Percentiles rank a stretch among this genome's conserved stretches.
These are phyloP conservation scores for Zaprionus lineosus DNA, from an alignment of 2,888 invertebrate genomes.

Conservation along the genomic window DNA sequence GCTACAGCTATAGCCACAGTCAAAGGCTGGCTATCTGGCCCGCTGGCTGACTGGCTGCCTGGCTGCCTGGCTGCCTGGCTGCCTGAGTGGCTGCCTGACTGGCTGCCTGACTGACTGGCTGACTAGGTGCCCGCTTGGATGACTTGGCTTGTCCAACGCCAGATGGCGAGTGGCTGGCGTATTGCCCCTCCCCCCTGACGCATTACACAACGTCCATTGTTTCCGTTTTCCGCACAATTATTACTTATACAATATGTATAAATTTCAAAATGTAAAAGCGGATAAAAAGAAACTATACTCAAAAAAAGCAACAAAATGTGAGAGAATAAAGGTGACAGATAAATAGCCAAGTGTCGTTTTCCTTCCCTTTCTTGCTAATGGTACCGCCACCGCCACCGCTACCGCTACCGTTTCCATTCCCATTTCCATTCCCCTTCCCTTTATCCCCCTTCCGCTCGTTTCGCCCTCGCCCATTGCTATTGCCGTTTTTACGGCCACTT, in stretches of 20 bases:
- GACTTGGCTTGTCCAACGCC: slow-evolving; percentile 50
- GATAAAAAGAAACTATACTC: slow-evolving; percentile 32
- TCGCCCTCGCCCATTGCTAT: too few species aligned
- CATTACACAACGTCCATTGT: slow-evolving; percentile 79
- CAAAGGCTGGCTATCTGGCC: slow-evolving; percentile 44
- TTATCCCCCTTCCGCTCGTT: too few species aligned
- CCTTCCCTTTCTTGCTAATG: too few species aligned
- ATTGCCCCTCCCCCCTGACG: slow-evolving; percentile 61
- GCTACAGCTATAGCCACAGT: not conserved
- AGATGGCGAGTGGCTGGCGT: slow-evolving; percentile 52
- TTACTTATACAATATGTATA: slow-evolving; percentile 78
- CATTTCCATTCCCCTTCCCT: slow-evolving; percentile 68
- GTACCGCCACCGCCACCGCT: too few species aligned
- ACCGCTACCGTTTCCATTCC: slow-evolving; percentile 31
- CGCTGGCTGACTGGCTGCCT: too few species aligned
- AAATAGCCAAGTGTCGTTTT: slow-evolving; percentile 32
- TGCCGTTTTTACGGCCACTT: slow-evolving; percentile 78
- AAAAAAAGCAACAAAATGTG: slow-evolving; percentile 3
- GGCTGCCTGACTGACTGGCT: too few species aligned
- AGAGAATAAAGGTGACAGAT: slow-evolving; percentile 36
- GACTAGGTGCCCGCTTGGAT: slow-evolving; percentile 23
- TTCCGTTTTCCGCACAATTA: slow-evolving; percentile 80
- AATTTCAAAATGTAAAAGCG: slow-evolving; percentile 57
- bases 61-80: too few species aligned
- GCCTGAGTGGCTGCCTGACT: too few species aligned